Percentiles rank a stretch among this genome's conserved stretches.
Conservation (phyloP, 2,888 invertebrate genomes). For the Dryobota labecula region DNA sequence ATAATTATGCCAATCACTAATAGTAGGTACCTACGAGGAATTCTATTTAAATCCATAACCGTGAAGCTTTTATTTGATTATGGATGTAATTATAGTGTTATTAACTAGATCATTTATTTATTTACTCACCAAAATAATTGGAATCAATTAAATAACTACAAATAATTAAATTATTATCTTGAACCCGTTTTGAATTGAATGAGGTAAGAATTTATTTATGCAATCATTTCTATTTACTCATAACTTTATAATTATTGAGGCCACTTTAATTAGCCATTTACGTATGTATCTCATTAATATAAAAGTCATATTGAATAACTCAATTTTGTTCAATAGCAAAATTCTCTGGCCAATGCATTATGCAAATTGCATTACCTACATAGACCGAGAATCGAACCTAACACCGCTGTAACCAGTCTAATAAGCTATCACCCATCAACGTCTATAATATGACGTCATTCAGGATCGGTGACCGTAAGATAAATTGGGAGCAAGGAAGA, state of each 20-base stretch:
- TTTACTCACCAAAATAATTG: slow-evolving; percentile 7
- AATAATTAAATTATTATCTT: slow-evolving; percentile 9
- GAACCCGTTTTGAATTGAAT: slow-evolving; percentile 30
- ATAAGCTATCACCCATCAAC: slow-evolving; percentile 32
- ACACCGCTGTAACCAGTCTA: slow-evolving; percentile 27
- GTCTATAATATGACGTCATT: slow-evolving; percentile 44
- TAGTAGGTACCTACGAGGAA: not conserved
- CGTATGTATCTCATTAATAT: not conserved
- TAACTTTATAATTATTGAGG: not conserved
- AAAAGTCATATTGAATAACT: not conserved
- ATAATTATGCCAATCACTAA: slow-evolving; percentile 13
- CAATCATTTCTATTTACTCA: slow-evolving; percentile 11
- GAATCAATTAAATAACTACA: slow-evolving; percentile 12
- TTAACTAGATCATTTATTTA: slow-evolving; percentile 11
- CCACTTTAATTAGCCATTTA: not conserved
- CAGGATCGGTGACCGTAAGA: slow-evolving; percentile 53
- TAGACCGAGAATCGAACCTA: slow-evolving; percentile 27
- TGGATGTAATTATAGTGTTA: slow-evolving; percentile 21
- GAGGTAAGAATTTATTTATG: not conserved
- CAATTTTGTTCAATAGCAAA: not conserved
- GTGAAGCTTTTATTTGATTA: slow-evolving; percentile 30
- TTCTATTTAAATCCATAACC: slow-evolving; percentile 20
- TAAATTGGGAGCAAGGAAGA: slow-evolving; percentile 60
- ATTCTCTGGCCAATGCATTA: not conserved
- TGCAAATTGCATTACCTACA: slow-evolving; percentile 1